Percentiles rank a stretch among this genome's conserved stretches.
phyloP scores from a whole-genome alignment of 23 tunicate species.

The Styela plicata region DNA sequence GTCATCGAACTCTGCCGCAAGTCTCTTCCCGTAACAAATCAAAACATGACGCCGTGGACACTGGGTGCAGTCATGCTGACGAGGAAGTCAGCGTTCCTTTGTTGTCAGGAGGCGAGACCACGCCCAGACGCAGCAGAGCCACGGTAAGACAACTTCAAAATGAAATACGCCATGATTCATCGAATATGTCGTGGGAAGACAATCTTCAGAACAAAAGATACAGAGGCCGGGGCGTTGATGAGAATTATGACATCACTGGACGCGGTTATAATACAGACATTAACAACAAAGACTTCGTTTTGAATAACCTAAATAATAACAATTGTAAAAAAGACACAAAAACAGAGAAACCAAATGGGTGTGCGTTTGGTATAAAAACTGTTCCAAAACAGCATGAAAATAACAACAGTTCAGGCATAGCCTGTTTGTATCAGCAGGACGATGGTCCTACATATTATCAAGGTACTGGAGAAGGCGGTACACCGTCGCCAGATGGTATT shows the following conservation, averaged over 20 bases:
- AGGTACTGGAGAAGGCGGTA: neutral
- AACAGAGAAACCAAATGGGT: neutral
- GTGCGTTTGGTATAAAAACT: neutral
- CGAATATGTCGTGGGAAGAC: neutral
- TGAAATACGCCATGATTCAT: neutral
- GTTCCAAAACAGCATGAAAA: neutral
- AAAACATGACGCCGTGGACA: neutral
- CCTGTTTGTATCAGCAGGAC: neutral
- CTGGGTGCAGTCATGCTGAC: neutral
- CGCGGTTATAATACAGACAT: neutral
- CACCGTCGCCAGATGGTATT: neutral
- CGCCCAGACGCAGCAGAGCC: neutral
- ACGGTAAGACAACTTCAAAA: neutral
- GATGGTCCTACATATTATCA: neutral
- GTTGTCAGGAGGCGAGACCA: neutral
- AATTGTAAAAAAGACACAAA: neutral
- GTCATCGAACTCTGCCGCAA: constrained; percentile 3
- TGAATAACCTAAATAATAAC: neutral
- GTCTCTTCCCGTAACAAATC: neutral
- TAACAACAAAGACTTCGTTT: neutral
- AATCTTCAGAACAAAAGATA: neutral
- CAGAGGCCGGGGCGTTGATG: neutral
- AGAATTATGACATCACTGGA: neutral
- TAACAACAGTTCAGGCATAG: neutral
- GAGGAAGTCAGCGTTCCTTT: neutral